phyloP scores from a whole-genome alignment of 2,888 invertebrate genomes.

The Gymnosoma rotundatum region DNA sequence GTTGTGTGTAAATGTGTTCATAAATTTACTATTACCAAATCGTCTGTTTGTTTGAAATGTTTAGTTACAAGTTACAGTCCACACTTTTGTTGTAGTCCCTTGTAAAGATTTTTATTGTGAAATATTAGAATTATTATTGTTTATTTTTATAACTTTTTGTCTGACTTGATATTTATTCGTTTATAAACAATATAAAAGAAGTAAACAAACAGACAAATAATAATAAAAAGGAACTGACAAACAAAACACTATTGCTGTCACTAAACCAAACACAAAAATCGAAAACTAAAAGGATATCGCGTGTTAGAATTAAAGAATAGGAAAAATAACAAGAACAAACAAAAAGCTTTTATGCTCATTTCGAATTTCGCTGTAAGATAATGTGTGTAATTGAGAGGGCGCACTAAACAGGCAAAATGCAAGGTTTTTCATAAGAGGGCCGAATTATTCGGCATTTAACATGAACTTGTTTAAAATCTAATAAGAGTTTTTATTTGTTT shows the following conservation, averaged over 20 bases:
- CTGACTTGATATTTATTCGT: constrained; percentile 45
- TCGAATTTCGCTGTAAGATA: not conserved
- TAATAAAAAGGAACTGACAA: not conserved
- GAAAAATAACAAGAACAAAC: constrained; percentile 2
- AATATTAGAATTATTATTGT: constrained; percentile 46
- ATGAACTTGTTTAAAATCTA: too few species aligned
- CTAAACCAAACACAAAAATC: not conserved
- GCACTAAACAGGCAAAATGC: not conserved
- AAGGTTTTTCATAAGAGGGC: too few species aligned
- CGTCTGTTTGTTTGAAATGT: not conserved
- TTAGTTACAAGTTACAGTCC: constrained; percentile 5
- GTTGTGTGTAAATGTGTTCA: not conserved
- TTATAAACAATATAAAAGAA: constrained; percentile 68
- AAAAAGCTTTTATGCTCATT: constrained; percentile 40
- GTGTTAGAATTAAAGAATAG: constrained; percentile 75
- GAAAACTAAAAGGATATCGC: constrained; percentile 77
- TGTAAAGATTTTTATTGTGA: constrained; percentile 14
- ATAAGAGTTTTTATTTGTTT: too few species aligned
- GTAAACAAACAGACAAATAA: constrained; percentile 25
- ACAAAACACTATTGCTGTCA: not conserved
- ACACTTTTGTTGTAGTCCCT: not conserved
- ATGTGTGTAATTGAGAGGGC: not conserved
- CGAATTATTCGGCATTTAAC: too few species aligned
- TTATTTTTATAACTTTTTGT: constrained; percentile 47
- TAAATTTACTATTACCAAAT: constrained; percentile 21